These are phyloP conservation scores for Drosophila tsacasi DNA, from an alignment of 1,140 invertebrate genomes.

Conservation along the genomic window DNA sequence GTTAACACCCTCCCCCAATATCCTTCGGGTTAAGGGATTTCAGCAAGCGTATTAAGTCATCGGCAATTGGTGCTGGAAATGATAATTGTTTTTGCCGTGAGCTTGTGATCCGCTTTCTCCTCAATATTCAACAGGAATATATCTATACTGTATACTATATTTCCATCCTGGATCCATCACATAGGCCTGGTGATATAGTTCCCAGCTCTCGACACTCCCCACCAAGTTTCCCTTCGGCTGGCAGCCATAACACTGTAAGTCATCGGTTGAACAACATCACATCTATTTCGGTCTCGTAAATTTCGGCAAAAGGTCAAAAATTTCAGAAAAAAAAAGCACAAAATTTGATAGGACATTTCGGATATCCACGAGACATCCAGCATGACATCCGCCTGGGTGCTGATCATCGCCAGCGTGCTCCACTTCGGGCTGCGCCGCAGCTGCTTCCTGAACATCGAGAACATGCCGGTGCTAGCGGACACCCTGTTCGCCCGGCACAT, in stretches of 20 bases:
- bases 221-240: background rate
- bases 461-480: slow-evolving; percentile 18
- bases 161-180: background rate
- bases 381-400: slow-evolving; percentile 38
- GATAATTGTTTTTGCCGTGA: background rate
- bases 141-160: no score
- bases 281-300: slow-evolving; percentile 14
- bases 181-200: background rate
- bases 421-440: slow-evolving; percentile 32
- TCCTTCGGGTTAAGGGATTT: background rate
- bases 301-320: background rate
- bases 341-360: background rate
- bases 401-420: slow-evolving; percentile 27
- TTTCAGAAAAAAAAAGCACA: background rate
- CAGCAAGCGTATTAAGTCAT: slow-evolving; percentile 10
- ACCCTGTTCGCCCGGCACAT: slow-evolving; percentile 26
- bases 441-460: slow-evolving; percentile 24
- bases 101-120: no score
- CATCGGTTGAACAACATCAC: slow-evolving; percentile 10
- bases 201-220: background rate
- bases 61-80: background rate
- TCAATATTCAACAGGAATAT: no score
- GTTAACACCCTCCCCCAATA: no score
- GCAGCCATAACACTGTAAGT: slow-evolving; percentile 1
- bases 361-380: background rate